Evolutionary conservation across 2,888 invertebrate species (phyloP).

Genomic region (Ethmia dodecea): DNA sequence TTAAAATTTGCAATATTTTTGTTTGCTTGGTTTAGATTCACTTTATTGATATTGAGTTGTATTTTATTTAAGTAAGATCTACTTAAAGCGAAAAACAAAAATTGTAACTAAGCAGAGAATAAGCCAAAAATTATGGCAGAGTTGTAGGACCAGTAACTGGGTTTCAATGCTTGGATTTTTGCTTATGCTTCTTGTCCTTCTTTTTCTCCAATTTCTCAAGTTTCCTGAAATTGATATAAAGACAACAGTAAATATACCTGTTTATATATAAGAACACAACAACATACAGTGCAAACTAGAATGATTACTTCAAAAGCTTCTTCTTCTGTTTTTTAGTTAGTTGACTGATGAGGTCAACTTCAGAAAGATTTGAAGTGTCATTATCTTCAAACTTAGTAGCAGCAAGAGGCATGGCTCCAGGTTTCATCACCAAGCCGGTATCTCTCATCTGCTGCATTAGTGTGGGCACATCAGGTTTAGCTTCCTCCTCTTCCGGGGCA

Average conservation of each 20-base stretch:
- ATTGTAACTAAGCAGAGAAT: too few species aligned
- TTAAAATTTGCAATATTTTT: too few species aligned
- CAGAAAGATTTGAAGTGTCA: constrained; percentile 78
- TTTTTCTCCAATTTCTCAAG: constrained; percentile 82
- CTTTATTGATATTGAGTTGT: too few species aligned
- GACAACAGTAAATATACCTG: not conserved
- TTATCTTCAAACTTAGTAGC: constrained; percentile 77
- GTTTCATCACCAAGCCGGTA: constrained; percentile 93
- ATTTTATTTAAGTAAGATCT: too few species aligned
- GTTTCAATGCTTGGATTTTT: constrained; percentile 42
- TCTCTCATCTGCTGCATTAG: constrained; percentile 94
- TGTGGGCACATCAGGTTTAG: constrained; percentile 78
- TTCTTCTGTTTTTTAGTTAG: constrained; percentile 93
- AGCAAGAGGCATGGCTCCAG: constrained; percentile 80
- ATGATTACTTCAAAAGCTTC: constrained; percentile 91
- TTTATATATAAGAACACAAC: not conserved
- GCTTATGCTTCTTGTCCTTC: constrained; percentile 62
- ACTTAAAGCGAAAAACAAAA: too few species aligned
- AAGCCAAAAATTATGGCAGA: too few species aligned
- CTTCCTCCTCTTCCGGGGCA: constrained; percentile 83
- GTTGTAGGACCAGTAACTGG: too few species aligned
- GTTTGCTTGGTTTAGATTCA: too few species aligned
- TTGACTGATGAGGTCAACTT: constrained; percentile 88
- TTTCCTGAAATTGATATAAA: constrained; percentile 79
- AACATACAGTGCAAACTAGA: too few species aligned